Conservation (phyloP, 2,113 vertebrate genomes). For the Dromiciops gliroides region DNA sequence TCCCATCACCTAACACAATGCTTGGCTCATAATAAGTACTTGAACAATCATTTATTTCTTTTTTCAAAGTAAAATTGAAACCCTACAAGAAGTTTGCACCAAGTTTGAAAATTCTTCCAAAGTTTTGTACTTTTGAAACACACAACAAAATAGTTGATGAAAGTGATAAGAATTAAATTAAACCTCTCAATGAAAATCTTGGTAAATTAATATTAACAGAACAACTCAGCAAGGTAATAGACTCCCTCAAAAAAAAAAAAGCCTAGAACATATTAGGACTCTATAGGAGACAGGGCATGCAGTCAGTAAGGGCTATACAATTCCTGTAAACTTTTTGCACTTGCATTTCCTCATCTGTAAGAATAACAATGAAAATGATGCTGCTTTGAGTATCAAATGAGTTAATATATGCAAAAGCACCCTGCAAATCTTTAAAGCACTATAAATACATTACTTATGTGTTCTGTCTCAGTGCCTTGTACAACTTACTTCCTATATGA, state of each 20-base stretch:
- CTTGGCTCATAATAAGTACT: fast-evolving
- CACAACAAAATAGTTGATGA: not conserved
- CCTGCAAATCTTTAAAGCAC: not conserved
- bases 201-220: not conserved
- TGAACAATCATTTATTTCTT: not conserved
- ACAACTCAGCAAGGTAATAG: not conserved
- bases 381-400: not conserved
- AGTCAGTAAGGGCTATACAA: not conserved
- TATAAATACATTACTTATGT: not conserved
- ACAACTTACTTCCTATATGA: not conserved
- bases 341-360: not conserved
- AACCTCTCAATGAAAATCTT: not conserved
- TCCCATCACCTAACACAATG: no score
- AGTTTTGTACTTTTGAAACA: not conserved
- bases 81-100: not conserved
- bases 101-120: not conserved
- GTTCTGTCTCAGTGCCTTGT: not conserved
- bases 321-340: not conserved
- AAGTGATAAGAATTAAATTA: not conserved
- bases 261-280: not conserved
- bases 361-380: not conserved
- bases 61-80: not conserved
- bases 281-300: not conserved
- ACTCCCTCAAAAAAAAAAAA: not conserved
- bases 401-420: not conserved